phyloP scores from a whole-genome alignment of 2,888 invertebrate genomes.

The Leptinotarsa rubiginosa region DNA sequence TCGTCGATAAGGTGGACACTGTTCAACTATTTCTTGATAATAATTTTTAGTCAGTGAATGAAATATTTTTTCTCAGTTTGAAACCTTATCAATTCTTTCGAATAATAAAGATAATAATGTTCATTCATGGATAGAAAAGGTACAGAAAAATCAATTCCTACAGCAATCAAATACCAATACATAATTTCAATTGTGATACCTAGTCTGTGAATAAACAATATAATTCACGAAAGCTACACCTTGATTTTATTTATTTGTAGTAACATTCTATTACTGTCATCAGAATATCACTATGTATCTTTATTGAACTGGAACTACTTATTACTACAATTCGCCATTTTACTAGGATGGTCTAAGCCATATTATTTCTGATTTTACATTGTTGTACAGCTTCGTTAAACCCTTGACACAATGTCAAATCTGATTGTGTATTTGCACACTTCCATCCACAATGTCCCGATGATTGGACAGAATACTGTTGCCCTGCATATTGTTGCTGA shows the following conservation, averaged over 20 bases:
- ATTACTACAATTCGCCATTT: constrained; percentile 11
- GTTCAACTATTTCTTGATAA: too few relatives aligned
- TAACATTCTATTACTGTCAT: neutral
- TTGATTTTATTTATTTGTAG: constrained; percentile 4
- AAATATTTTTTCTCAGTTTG: neutral
- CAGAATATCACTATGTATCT: neutral
- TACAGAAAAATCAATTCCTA: too few relatives aligned
- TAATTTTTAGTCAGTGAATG: neutral
- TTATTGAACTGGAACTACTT: constrained; percentile 14
- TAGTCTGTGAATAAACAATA: too few relatives aligned
- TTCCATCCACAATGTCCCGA: constrained; percentile 92
- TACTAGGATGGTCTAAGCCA: neutral
- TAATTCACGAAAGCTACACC: neutral
- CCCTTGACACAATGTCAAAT: constrained; percentile 92
- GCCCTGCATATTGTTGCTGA: constrained; percentile 64
- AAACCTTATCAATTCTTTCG: too few relatives aligned
- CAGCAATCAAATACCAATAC: too few relatives aligned
- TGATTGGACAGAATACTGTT: constrained; percentile 57
- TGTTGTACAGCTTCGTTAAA: constrained; percentile 97
- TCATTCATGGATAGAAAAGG: too few relatives aligned
- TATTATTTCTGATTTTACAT: constrained; percentile 84
- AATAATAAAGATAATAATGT: too few relatives aligned
- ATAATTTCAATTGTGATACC: too few relatives aligned
- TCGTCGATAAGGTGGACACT: too few relatives aligned
- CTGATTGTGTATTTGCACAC: constrained; percentile 91